Evolutionary conservation across 2,888 invertebrate species (phyloP), one percentile per base, ranked within the genome.

Genomic region (Drosophila mulleri): DNA sequence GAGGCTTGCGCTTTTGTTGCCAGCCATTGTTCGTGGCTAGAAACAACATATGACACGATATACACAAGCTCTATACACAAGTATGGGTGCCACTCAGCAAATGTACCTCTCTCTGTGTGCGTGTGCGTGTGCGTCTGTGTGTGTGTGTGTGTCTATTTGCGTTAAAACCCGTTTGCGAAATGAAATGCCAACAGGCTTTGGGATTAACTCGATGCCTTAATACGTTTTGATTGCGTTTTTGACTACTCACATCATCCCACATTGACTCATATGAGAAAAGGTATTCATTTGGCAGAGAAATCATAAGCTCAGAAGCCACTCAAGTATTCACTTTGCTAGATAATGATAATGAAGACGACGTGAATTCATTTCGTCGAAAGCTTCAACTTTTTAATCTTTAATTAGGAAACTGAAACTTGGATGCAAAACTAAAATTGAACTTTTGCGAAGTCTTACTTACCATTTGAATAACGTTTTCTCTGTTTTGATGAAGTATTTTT

Each of bases 1-100:
- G 82, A 83, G 83, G 80, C 82, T 65, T 80, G 78, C 73, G 87
- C 87, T 83, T 83, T 84, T 83, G 80, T 84, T 78, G 75, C 73
- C 63, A 44, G 61, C 71, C 67, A 82, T 82, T 82, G 81, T 74
- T 78, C 59, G 70, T 72, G 67, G 72, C 53, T 68, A 75, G 45
- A 63, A 72, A 56, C 70, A 82, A 80, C 84, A 84, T 74, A 82
- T 82, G 82, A 82, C 82, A 76, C 62, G 58, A 72, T 67, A 72
- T 61, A 62, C 9, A 53, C 23, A 37, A 26, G 56, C 12, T 37
- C 35, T 39, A 16, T 32, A 45, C 35, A 23, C 26, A 23, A 35
- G 56, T 45, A 48, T 52, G 61, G n/a, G 48, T 14, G 29, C 56
- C 18, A 16, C 35, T 29, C 62, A 12, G 32, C 32, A 29, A 47